These are phyloP conservation scores for Thalpophila matura DNA, from an alignment of 2,888 invertebrate species.

Conservation along the genomic window DNA sequence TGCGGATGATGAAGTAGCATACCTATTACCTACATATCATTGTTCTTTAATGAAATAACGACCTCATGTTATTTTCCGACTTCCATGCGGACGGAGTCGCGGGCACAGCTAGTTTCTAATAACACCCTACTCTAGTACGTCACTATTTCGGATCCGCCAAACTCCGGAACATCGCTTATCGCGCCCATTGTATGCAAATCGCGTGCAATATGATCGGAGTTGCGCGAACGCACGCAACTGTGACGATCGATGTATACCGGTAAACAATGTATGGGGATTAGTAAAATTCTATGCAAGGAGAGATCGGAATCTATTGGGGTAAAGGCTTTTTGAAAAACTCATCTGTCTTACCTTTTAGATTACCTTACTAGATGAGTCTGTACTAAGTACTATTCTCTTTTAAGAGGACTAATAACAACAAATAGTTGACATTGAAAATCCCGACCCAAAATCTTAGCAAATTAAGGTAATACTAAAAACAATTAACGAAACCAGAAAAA, in stretches of 20 bases:
- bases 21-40: no score
- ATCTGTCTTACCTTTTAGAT: no score
- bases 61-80: no score
- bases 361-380: no score
- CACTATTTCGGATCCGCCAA: conserved; percentile 56
- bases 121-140: conserved; percentile 34
- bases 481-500: conserved; percentile 20
- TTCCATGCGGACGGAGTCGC: no score
- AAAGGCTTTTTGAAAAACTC: conserved; percentile 36
- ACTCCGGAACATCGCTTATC: conserved; percentile 75
- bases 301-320: conserved; percentile 54
- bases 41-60: no score
- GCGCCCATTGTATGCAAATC: conserved; percentile 85
- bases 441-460: background rate
- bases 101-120: no score
- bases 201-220: conserved; percentile 78
- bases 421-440: conserved; percentile 8
- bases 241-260: conserved; percentile 65
- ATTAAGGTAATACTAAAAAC: background rate
- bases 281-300: conserved; percentile 51
- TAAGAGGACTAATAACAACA: background rate
- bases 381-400: conserved; percentile 1
- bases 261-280: conserved; percentile 58
- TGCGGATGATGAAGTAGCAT: no score
- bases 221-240: conserved; percentile 78